Conservation (phyloP, 2,113 vertebrate species). For the Catharus fuscescens region DNA sequence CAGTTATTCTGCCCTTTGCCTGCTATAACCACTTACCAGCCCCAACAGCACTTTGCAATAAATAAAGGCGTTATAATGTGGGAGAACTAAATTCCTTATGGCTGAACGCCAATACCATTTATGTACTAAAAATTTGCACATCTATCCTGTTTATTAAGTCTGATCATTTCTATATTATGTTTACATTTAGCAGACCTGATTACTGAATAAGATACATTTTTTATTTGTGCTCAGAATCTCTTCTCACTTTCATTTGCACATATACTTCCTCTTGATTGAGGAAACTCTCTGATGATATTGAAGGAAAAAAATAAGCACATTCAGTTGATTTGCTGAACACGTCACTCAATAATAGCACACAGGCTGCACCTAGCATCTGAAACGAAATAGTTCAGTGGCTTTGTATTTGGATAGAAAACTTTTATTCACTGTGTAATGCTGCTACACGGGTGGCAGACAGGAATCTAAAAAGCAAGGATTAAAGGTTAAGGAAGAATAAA, state of each 20-base stretch:
- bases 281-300: not conserved
- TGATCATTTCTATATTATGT: not conserved
- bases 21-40: not conserved
- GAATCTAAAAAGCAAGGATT: not conserved
- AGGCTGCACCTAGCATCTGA: not conserved
- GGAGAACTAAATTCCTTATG: not conserved
- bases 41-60: not conserved
- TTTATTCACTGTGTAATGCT: not conserved
- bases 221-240: not conserved
- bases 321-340: not conserved
- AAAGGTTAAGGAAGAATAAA: not conserved
- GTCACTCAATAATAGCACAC: not conserved
- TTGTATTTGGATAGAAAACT: not conserved
- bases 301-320: not conserved
- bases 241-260: not conserved
- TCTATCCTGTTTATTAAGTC: not conserved
- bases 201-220: not conserved
- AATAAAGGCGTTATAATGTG: not conserved
- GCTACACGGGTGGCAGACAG: not conserved
- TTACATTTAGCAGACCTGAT: not conserved
- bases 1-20: not conserved
- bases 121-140: not conserved
- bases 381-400: not conserved
- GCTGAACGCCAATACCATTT: not conserved
- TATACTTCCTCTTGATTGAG: not conserved